Evolutionary conservation across 2,113 vertebrate genomes (phyloP).

Genomic region (Corythaixoides concolor): DNA sequence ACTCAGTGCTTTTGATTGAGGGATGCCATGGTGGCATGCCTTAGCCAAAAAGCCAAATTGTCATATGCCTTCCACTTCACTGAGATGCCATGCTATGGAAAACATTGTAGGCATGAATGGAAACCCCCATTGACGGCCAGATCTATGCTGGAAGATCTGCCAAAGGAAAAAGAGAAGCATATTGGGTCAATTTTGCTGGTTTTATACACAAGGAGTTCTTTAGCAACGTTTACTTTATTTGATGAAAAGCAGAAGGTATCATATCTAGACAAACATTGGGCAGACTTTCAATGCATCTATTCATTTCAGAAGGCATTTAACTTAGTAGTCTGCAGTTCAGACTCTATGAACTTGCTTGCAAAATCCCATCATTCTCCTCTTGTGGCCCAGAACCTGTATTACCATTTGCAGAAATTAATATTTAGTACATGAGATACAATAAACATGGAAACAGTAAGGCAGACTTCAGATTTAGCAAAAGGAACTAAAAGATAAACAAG

Average conservation of each 20-base stretch:
- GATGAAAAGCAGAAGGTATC: background rate
- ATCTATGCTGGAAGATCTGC: background rate
- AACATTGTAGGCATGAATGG: constrained; percentile 53
- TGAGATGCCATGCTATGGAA: constrained; percentile 36
- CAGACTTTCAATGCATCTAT: background rate
- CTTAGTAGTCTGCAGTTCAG: background rate
- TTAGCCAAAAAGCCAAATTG: constrained; percentile 43
- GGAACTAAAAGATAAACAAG: background rate
- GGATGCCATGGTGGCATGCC: constrained; percentile 27
- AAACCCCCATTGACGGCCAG: constrained; percentile 43
- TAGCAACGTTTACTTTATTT: background rate
- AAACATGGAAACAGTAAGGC: background rate
- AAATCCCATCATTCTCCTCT: background rate
- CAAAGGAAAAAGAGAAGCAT: constrained; percentile 17
- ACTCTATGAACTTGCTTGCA: background rate
- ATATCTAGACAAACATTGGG: background rate
- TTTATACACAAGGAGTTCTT: background rate
- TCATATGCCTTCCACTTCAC: constrained; percentile 47
- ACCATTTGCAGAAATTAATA: background rate
- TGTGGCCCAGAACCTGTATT: background rate
- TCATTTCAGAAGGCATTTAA: background rate
- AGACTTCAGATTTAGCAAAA: background rate
- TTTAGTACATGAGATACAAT: background rate
- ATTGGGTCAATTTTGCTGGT: background rate
- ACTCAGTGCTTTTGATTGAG: constrained; percentile 34